phyloP scores from a whole-genome alignment of 2,113 vertebrate species.

The Boulengeromyrus knoepffleri region DNA sequence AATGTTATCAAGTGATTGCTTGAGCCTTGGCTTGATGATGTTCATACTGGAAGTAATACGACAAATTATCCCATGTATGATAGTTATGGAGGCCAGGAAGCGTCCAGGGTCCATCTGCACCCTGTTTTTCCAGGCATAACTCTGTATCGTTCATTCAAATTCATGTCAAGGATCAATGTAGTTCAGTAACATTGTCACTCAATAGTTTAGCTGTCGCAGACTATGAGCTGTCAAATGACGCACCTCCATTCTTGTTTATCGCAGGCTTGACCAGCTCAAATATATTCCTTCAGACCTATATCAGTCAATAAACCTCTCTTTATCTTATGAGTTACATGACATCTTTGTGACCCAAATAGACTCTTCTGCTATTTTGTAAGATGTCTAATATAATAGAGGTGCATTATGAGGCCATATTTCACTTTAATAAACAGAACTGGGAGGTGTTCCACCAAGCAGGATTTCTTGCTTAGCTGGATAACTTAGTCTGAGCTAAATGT shows the following conservation, averaged over 20 bases:
- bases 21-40: neutral
- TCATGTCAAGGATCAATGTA: neutral
- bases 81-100: neutral
- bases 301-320: neutral
- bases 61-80: neutral
- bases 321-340: neutral
- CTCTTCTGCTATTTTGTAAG: neutral
- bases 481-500: neutral
- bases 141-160: neutral
- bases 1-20: neutral
- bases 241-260: neutral
- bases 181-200: neutral
- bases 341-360: neutral
- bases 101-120: neutral
- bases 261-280: neutral
- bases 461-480: neutral
- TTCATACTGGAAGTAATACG: neutral
- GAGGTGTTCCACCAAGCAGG: neutral
- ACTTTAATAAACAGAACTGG: neutral
- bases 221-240: neutral
- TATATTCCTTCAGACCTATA: neutral
- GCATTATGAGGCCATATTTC: neutral
- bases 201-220: neutral
- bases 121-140: neutral
- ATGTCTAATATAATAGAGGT: neutral